Percentiles rank a stretch among this genome's conserved stretches.
Evolutionary conservation across 2,113 vertebrate species (phyloP).

Genomic region (Rhea americana): DNA sequence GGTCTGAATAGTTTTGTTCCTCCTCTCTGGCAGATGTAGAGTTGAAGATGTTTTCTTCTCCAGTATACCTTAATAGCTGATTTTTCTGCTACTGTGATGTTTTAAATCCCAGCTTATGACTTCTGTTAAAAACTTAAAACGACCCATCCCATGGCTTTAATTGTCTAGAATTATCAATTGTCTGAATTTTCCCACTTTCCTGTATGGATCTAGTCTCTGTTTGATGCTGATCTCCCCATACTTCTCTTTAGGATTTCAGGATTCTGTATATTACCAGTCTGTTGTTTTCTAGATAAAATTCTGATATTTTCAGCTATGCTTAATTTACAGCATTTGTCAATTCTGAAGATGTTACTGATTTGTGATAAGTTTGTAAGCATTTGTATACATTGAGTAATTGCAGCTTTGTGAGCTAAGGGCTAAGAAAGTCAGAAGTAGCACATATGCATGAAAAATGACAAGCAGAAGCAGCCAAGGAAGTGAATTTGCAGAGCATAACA

Average conservation of each 20-base stretch:
- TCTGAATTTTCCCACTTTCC: too few species aligned
- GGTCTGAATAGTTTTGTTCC: background rate
- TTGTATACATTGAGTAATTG: background rate
- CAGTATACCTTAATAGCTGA: fast-evolving
- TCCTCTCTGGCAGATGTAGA: background rate
- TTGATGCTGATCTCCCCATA: background rate
- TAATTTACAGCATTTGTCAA: background rate
- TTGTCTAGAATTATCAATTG: background rate
- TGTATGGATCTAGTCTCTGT: background rate
- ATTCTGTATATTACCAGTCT: background rate
- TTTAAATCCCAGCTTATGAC: background rate
- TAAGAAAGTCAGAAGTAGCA: background rate
- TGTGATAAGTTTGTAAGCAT: background rate
- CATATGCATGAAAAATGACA: fast-evolving
- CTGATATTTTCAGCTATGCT: background rate
- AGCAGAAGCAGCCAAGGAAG: background rate
- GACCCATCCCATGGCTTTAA: background rate
- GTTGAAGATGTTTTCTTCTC: too few species aligned
- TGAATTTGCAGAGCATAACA: background rate
- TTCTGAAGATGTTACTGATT: background rate
- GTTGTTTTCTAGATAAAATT: background rate
- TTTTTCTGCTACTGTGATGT: background rate
- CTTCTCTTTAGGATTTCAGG: background rate
- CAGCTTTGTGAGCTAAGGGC: background rate
- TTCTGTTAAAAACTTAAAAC: background rate